A percentile compares a stretch with the other conserved stretches of the same genome.
These are phyloP conservation scores for Chrysocyon brachyurus DNA, from an alignment of 2,797 vertebrate genomes.

Conservation along the genomic window DNA sequence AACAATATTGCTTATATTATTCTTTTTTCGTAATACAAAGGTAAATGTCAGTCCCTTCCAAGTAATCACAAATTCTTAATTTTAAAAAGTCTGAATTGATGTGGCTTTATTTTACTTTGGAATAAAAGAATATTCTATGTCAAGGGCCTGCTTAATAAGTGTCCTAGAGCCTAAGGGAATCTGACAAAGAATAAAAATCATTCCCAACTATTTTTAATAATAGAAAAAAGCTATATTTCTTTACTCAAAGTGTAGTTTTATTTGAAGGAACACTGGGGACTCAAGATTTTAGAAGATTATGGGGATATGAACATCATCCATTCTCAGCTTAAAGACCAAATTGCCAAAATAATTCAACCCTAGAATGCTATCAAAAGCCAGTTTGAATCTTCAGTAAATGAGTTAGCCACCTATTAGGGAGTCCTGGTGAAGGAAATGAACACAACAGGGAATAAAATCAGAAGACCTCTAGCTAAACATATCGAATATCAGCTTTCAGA, in stretches of 20 bases:
- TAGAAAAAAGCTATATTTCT: constrained; percentile 45
- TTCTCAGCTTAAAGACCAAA: constrained; percentile 19
- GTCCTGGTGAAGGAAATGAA: neutral
- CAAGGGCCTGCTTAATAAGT: neutral
- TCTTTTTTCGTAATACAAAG: neutral
- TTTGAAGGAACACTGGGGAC: neutral
- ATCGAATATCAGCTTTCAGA: neutral
- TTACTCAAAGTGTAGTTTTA: constrained; percentile 41
- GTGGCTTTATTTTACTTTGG: neutral
- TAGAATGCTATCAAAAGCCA: constrained; percentile 15
- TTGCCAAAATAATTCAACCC: constrained; percentile 14
- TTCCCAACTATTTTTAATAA: constrained; percentile 27
- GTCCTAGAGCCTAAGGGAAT: neutral
- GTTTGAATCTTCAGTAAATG: constrained; percentile 1
- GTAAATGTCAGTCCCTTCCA: neutral
- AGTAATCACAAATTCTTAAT: constrained; percentile 43
- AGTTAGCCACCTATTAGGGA: neutral
- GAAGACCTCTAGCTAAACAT: neutral
- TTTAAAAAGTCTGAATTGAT: constrained; percentile 28
- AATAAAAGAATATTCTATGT: neutral
- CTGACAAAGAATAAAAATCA: neutral
- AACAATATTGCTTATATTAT: constrained; percentile 45
- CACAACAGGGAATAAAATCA: neutral
- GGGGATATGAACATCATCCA: neutral
- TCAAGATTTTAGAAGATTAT: neutral